Conservation (phyloP, 2,797 vertebrate species). For the Morus bassanus region DNA sequence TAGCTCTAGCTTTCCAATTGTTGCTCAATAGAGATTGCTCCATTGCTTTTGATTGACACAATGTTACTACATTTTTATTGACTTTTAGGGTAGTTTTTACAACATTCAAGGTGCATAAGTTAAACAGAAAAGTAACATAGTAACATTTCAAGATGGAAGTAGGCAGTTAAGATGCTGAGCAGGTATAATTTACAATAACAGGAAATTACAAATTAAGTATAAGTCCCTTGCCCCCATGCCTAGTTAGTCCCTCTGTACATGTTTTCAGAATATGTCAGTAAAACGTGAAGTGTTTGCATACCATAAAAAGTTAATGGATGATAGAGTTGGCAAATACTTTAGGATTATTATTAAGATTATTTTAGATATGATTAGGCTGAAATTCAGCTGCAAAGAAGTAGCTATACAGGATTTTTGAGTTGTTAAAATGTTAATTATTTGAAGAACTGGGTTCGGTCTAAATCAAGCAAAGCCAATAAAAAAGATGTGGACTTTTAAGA, state of each 20-base stretch:
- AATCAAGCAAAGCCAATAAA: background rate
- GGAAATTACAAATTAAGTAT: slow-evolving; percentile 53
- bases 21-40: slow-evolving; percentile 59
- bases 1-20: slow-evolving; percentile 58
- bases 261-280: slow-evolving; percentile 1
- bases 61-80: slow-evolving; percentile 68
- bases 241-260: background rate
- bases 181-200: slow-evolving; percentile 54
- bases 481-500: background rate
- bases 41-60: slow-evolving; percentile 55
- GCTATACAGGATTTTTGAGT: background rate
- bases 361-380: background rate
- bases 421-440: slow-evolving; percentile 3
- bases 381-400: background rate
- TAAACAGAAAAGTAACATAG: slow-evolving; percentile 62
- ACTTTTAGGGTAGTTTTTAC: slow-evolving; percentile 70
- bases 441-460: background rate
- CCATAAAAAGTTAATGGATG: slow-evolving; percentile 31
- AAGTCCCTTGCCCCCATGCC: background rate
- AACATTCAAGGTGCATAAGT: slow-evolving; percentile 63
- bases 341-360: background rate
- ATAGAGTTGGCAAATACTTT: background rate
- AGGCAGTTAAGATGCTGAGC: slow-evolving; percentile 56
- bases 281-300: background rate
- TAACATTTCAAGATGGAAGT: slow-evolving; percentile 65